Conservation (phyloP, 2,113 vertebrate genomes). For the Panthera tigris region DNA sequence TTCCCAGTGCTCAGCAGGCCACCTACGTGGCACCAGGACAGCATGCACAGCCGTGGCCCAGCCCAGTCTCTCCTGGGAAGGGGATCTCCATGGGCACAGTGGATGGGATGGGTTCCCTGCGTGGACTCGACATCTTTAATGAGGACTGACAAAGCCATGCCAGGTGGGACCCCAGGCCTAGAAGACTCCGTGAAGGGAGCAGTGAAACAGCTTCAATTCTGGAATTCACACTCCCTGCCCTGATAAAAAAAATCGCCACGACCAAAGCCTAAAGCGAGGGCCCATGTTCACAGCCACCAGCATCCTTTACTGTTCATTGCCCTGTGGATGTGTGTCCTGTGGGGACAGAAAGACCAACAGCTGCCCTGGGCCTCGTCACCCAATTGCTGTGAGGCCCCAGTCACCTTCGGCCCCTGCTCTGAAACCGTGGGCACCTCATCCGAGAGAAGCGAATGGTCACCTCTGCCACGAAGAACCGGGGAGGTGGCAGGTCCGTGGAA, state of each 20-base stretch:
- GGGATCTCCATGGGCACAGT: background rate
- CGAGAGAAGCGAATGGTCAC: background rate
- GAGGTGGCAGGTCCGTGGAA: background rate
- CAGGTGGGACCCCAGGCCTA: no score
- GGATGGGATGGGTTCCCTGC: background rate
- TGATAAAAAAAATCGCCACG: no score
- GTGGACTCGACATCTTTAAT: background rate
- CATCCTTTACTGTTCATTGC: no score
- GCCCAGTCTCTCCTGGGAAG: background rate
- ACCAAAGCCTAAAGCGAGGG: background rate
- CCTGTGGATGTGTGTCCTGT: background rate
- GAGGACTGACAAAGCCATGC: background rate
- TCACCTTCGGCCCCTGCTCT: background rate
- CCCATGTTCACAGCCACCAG: background rate
- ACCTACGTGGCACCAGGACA: background rate
- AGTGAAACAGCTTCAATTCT: background rate
- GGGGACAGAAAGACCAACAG: background rate
- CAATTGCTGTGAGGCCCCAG: fast-evolving
- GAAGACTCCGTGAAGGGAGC: background rate
- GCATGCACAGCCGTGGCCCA: background rate
- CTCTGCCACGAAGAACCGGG: background rate
- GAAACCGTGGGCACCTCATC: background rate
- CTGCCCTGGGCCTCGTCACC: background rate
- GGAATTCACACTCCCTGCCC: background rate
- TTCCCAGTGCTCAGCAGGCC: background rate